Conservation (phyloP, 2,888 invertebrate genomes). For the Andrena camellia region DNA sequence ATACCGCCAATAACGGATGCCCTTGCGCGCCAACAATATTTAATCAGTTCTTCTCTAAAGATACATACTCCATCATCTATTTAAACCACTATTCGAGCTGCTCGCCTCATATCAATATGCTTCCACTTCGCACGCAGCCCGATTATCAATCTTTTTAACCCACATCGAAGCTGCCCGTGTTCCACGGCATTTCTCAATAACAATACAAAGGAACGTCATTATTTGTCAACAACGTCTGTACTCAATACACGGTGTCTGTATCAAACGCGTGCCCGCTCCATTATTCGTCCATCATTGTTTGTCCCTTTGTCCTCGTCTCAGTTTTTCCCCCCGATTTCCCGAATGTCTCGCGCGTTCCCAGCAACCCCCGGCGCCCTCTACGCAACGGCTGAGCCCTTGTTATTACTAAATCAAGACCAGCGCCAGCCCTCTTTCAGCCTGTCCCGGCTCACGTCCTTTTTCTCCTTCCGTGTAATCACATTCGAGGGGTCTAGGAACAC, state of each 20-base stretch:
- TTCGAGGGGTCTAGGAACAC: conserved; percentile 65
- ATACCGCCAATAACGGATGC: too few relatives aligned
- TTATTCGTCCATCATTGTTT: not conserved
- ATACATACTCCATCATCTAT: not conserved
- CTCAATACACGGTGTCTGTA: not conserved
- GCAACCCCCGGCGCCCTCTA: conserved; percentile 8
- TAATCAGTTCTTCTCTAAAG: conserved; percentile 2
- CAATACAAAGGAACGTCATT: not conserved
- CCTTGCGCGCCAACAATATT: too few relatives aligned
- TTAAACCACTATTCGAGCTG: not conserved
- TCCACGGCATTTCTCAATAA: not conserved
- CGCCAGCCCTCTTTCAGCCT: conserved; percentile 38
- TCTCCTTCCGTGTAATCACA: conserved; percentile 66
- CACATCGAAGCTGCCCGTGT: not conserved
- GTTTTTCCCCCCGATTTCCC: conserved; percentile 22
- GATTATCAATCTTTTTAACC: not conserved
- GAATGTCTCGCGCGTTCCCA: conserved; percentile 39
- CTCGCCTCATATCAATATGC: not conserved
- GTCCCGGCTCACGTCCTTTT: conserved; percentile 54
- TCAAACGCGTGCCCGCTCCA: not conserved
- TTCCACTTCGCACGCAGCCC: not conserved
- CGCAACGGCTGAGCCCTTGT: conserved; percentile 63
- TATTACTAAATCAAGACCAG: conserved; percentile 76
- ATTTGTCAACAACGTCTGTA: not conserved
- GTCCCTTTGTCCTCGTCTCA: conserved; percentile 3